Conservation (phyloP, 1,140 invertebrate species). For the Brachystomella parvula region DNA sequence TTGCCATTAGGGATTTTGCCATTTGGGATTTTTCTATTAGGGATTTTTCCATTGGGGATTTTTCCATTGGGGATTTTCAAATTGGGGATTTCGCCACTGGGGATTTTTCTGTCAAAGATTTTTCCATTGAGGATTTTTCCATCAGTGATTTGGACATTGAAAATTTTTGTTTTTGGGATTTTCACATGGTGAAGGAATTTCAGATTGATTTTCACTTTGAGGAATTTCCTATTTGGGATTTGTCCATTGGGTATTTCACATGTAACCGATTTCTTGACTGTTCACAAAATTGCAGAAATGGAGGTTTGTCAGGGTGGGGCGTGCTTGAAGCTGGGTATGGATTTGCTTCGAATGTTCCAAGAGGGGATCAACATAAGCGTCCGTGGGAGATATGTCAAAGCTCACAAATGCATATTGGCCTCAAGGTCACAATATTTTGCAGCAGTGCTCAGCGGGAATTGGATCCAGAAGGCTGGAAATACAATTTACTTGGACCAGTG, state of each 20-base stretch:
- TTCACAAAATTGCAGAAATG: conserved; percentile 18
- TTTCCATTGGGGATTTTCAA: no score
- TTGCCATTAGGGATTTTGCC: no score
- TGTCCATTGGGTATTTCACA: background rate
- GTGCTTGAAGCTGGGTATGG: conserved; percentile 65
- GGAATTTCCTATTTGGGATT: no score
- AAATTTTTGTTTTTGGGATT: no score
- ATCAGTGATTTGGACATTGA: no score
- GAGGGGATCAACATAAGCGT: conserved; percentile 74
- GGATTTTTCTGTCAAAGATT: no score
- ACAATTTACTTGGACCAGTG: conserved; percentile 75
- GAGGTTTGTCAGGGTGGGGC: conserved; percentile 42
- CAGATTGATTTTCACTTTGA: no score
- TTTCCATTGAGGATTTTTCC: no score
- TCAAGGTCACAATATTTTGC: conserved; percentile 86
- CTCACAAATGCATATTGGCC: conserved; percentile 81
- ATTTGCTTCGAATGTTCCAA: conserved; percentile 77
- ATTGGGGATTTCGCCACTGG: no score
- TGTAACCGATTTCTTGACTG: background rate
- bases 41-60: no score
- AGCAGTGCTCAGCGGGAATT: conserved; percentile 74
- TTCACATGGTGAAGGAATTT: no score
- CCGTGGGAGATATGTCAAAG: conserved; percentile 64
- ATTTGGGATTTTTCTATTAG: no score
- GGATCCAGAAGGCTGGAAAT: conserved; percentile 68